Conservation (phyloP, 1,140 invertebrate species). For the Trichonephila clavata region DNA sequence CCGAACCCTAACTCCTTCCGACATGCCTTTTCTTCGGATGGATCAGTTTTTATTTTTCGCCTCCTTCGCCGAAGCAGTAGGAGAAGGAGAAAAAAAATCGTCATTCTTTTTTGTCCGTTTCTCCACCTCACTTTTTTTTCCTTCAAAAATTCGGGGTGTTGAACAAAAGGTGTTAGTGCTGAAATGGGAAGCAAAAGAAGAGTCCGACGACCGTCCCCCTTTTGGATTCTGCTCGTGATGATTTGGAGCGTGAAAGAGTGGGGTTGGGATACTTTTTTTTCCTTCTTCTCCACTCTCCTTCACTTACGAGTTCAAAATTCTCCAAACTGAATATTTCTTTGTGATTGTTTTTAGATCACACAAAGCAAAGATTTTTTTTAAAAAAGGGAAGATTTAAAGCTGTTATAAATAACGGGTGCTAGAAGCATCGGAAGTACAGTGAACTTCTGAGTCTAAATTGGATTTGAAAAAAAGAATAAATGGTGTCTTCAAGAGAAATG, state of each 20-base stretch:
- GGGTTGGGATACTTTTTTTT: background rate
- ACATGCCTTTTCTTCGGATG: constrained; percentile 11
- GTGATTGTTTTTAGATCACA: constrained; percentile 10
- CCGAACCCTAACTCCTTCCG: background rate
- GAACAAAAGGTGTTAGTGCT: constrained; percentile 55
- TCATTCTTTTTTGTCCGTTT: background rate
- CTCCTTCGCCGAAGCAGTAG: background rate
- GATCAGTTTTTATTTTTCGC: constrained; percentile 23
- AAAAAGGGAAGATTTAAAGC: background rate
- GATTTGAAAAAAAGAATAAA: background rate
- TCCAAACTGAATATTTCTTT: constrained; percentile 30
- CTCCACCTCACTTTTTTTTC: background rate
- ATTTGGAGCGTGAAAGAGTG: constrained; percentile 38
- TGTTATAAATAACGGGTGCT: background rate
- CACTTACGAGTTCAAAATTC: constrained; percentile 22
- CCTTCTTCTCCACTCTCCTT: background rate
- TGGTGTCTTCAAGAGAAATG: background rate
- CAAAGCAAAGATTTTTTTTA: background rate
- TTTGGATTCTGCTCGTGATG: background rate
- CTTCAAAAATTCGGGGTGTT: background rate
- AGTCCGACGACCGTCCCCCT: background rate
- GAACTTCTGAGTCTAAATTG: background rate
- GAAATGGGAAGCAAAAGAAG: constrained; percentile 31
- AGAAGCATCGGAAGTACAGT: background rate
- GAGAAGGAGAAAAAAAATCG: background rate